A percentile compares a stretch with the other conserved stretches of the same genome.
phyloP scores from a whole-genome alignment of 1,140 invertebrate genomes.

The Drosophila ananassae region DNA sequence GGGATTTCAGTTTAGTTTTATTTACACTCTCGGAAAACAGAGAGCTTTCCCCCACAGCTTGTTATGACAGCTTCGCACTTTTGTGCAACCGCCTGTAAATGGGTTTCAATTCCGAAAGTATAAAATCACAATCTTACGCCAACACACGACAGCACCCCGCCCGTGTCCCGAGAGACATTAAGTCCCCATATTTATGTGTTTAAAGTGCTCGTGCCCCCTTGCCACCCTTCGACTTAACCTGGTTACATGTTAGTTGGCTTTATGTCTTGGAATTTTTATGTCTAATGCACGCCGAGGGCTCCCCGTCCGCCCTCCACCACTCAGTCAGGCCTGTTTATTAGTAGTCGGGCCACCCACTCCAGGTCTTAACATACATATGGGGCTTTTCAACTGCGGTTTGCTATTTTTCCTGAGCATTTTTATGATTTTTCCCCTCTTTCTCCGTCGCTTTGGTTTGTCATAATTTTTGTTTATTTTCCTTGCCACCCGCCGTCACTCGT shows the following conservation, averaged over 20 bases:
- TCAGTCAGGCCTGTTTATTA: constrained; percentile 64
- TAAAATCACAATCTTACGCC: constrained; percentile 32
- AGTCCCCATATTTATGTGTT: constrained; percentile 62
- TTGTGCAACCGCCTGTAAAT: constrained; percentile 20
- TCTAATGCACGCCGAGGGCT: constrained; percentile 52
- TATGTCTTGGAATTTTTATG: constrained; percentile 70
- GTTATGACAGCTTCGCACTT: constrained; percentile 28
- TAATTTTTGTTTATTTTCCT: constrained; percentile 79
- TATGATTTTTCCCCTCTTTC: constrained; percentile 55
- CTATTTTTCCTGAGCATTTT: constrained; percentile 67
- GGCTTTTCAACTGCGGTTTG: constrained; percentile 46
- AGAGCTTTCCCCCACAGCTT: constrained; percentile 1
- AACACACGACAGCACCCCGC: constrained; percentile 19
- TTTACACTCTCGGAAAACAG: neutral
- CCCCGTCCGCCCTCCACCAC: neutral
- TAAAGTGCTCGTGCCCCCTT: constrained; percentile 36
- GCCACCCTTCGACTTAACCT: constrained; percentile 32
- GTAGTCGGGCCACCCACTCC: constrained; percentile 49
- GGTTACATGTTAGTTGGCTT: constrained; percentile 65
- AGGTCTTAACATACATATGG: rapidly evolving
- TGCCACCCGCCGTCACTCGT: constrained; percentile 57
- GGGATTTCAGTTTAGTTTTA: neutral
- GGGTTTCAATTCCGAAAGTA: constrained; percentile 22
- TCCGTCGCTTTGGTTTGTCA: constrained; percentile 54
- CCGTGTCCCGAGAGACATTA: too few species aligned